A percentile compares a stretch with the other conserved stretches of the same genome.
Conservation (phyloP, 2,888 invertebrate genomes). For the Tethea ocularis region DNA sequence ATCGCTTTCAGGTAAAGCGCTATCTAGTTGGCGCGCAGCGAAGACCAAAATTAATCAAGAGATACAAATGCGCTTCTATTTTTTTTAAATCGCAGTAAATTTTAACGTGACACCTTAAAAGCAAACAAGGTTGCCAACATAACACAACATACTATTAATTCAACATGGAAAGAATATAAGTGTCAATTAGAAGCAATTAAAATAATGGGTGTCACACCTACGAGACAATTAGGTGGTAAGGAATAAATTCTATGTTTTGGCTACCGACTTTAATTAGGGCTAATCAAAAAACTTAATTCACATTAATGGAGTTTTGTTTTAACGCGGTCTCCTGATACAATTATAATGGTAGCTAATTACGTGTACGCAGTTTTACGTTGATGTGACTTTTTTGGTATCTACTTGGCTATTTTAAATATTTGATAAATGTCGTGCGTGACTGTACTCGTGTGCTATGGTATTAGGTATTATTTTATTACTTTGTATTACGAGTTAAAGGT, state of each 20-base stretch:
- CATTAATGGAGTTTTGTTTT: constrained; percentile 49
- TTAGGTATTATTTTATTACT: not conserved
- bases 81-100: too few relatives aligned
- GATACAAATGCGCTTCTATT: too few relatives aligned
- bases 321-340: constrained; percentile 52
- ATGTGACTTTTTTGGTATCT: constrained; percentile 4
- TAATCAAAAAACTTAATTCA: constrained; percentile 61
- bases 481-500: too few relatives aligned
- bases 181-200: constrained; percentile 79
- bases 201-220: constrained; percentile 83
- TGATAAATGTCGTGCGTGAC: not conserved
- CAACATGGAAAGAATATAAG: constrained; percentile 62
- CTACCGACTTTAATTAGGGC: constrained; percentile 51
- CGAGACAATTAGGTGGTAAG: constrained; percentile 75
- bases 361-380: constrained; percentile 7
- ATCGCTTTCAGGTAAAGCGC: too few relatives aligned
- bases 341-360: constrained; percentile 53
- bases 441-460: too few relatives aligned
- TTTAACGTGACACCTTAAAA: not conserved
- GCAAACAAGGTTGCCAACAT: not conserved
- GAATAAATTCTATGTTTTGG: constrained; percentile 72
- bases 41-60: too few relatives aligned
- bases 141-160: not conserved
- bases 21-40: too few relatives aligned
- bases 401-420: not conserved